Percentiles rank a stretch among this genome's conserved stretches.
Conservation (phyloP, 2,797 vertebrate genomes). For the Centroberyx gerrardi region DNA sequence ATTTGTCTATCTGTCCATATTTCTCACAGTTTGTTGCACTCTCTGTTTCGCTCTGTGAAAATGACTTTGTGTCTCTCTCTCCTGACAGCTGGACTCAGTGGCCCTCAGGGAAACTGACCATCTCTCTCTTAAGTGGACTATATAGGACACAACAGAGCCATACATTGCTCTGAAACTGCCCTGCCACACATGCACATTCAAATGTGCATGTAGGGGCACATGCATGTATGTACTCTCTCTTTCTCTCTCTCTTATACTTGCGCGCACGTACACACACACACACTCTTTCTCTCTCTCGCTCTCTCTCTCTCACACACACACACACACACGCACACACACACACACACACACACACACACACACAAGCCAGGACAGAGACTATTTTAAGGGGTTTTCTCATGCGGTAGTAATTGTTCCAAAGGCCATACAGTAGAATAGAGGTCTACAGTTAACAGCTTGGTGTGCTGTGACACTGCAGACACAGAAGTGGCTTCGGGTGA, state of each 20-base stretch:
- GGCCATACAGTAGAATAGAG: slow-evolving; percentile 52
- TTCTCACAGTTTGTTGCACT: background rate
- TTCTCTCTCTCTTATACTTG: too few species aligned
- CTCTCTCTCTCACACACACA: background rate
- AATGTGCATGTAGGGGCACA: slow-evolving; percentile 17
- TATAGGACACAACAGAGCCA: slow-evolving; percentile 24
- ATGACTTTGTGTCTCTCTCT: slow-evolving; percentile 25
- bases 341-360: slow-evolving; percentile 2
- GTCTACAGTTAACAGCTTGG: slow-evolving; percentile 62
- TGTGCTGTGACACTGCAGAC: slow-evolving; percentile 50
- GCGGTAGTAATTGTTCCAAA: slow-evolving; percentile 57
- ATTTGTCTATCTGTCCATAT: too few species aligned
- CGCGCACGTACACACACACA: background rate
- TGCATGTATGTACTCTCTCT: background rate
- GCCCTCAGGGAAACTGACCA: slow-evolving; percentile 38
- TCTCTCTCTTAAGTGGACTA: slow-evolving; percentile 33
- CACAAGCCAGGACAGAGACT: slow-evolving; percentile 24
- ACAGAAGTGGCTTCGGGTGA: slow-evolving; percentile 41
- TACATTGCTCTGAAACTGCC: slow-evolving; percentile 8
- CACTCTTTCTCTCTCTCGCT: background rate
- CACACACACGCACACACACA: slow-evolving; percentile 4
- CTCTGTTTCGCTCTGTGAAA: background rate
- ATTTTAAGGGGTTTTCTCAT: slow-evolving; percentile 62
- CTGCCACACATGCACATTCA: slow-evolving; percentile 3
- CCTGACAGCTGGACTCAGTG: slow-evolving; percentile 59